Evolutionary conservation across 64 coral and sea anemone genomes (phyloP).

Genomic region (Acropora yongei): DNA sequence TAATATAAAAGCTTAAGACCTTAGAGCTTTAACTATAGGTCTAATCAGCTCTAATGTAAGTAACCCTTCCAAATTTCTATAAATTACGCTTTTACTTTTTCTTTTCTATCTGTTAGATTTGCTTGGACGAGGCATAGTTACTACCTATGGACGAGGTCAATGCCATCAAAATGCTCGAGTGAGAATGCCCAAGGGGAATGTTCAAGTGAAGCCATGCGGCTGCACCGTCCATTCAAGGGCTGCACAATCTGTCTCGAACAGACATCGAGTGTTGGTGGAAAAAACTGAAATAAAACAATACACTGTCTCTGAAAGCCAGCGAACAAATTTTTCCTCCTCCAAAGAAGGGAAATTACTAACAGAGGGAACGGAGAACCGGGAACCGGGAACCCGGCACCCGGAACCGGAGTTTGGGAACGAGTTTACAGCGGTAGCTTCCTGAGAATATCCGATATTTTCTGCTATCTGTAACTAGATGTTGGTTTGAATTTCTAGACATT

Average conservation of each 20-base stretch:
- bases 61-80: too few species aligned
- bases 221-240: conserved; percentile 3
- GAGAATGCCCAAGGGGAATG: background rate
- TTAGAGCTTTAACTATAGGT: too few species aligned
- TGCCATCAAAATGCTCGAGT: background rate
- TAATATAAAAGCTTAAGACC: too few species aligned
- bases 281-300: background rate
- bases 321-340: background rate
- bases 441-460: too few species aligned
- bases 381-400: too few species aligned
- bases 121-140: background rate
- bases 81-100: background rate
- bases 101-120: background rate
- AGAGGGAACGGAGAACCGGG: too few species aligned
- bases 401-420: too few species aligned
- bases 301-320: background rate
- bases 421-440: too few species aligned
- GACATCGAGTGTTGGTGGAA: conserved; percentile 28
- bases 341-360: background rate
- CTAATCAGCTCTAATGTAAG: background rate
- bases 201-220: conserved; percentile 13
- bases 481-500: too few species aligned
- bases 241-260: conserved; percentile 14
- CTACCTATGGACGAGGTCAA: background rate
- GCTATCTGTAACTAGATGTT: too few species aligned